These are phyloP conservation scores for Polypterus bichir DNA, from an alignment of 2,113 vertebrate genomes.

Conservation along the genomic window DNA sequence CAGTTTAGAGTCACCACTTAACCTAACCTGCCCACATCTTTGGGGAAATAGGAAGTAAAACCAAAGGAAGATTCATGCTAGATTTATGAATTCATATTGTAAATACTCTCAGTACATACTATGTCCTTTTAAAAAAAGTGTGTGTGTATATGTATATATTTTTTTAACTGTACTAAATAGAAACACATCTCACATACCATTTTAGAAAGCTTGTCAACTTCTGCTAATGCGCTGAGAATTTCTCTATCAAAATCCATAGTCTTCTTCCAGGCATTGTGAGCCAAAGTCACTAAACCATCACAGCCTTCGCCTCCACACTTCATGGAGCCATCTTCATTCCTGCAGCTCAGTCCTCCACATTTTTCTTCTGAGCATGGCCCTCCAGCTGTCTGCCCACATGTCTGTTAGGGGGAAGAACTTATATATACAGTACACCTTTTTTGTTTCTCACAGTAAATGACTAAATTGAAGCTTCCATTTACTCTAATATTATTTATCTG, in stretches of 20 bases:
- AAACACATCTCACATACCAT: conserved; percentile 55
- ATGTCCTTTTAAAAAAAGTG: too few species aligned
- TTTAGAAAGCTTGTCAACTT: conserved; percentile 84
- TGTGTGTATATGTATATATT: too few species aligned
- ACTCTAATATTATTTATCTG: not conserved
- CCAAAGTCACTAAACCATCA: conserved; percentile 52
- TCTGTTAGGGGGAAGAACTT: conserved; percentile 43
- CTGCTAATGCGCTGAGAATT: conserved; percentile 69
- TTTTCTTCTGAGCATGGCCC: conserved; percentile 48
- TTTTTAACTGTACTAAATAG: too few species aligned
- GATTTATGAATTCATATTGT: not conserved
- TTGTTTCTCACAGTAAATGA: too few species aligned
- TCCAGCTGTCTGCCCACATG: conserved; percentile 61
- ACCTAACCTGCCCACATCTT: too few species aligned
- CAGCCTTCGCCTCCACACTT: conserved; percentile 78
- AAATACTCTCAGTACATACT: not conserved
- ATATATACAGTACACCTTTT: not conserved
- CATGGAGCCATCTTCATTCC: conserved; percentile 48
- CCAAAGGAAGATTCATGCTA: too few species aligned
- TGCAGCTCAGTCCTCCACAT: conserved; percentile 73
- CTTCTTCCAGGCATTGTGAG: conserved; percentile 62
- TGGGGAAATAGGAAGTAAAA: too few species aligned
- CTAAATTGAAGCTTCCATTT: too few species aligned
- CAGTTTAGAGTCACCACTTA: too few species aligned
- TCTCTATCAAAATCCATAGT: conserved; percentile 74